A percentile compares a stretch with the other conserved stretches of the same genome.
These are phyloP conservation scores for Mastomys natalensis DNA, from an alignment of 2,113 vertebrate genomes.

Conservation along the genomic window DNA sequence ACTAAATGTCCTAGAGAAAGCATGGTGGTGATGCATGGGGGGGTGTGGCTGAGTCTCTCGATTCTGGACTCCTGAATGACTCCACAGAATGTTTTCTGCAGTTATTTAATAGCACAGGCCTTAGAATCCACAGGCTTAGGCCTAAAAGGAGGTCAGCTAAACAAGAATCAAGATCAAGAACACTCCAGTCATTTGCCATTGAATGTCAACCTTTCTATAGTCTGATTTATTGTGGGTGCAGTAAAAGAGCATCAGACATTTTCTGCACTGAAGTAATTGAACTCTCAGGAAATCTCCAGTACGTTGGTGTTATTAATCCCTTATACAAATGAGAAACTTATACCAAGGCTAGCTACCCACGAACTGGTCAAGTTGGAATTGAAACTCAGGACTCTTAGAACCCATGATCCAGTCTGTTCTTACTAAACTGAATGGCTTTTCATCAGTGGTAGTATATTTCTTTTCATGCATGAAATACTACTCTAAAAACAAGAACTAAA, in stretches of 20 bases:
- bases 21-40: not conserved
- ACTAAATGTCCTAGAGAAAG: not conserved
- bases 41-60: not conserved
- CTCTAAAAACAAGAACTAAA: not conserved
- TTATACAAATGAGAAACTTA: slow-evolving; percentile 25
- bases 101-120: not conserved
- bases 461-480: not conserved
- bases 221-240: not conserved
- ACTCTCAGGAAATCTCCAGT: not conserved
- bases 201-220: not conserved
- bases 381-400: not conserved
- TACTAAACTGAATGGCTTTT: not conserved
- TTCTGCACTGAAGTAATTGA: not conserved
- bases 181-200: not conserved
- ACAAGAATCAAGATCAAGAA: not conserved
- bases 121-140: not conserved
- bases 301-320: not conserved
- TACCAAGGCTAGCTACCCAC: not conserved
- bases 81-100: not conserved
- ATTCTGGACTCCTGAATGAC: not conserved
- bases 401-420: not conserved
- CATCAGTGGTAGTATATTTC: not conserved
- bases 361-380: not conserved
- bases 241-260: not conserved
- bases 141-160: not conserved